Evolutionary conservation across 2,888 invertebrate species (phyloP).

Genomic region (Dicycla oo): DNA sequence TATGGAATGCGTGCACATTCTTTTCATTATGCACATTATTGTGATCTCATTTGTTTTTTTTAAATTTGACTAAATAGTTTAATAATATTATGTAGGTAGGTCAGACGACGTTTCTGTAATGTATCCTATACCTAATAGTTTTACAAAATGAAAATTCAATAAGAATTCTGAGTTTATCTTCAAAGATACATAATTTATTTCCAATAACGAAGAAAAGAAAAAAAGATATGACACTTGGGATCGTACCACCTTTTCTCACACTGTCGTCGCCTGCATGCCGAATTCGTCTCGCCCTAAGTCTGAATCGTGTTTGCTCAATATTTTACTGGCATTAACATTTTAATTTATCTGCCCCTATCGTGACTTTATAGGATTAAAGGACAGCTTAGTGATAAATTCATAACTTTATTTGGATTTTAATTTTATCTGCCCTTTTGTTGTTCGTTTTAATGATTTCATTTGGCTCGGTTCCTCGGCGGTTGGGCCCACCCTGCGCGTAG

Average conservation of each 20-base stretch:
- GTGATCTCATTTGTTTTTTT: not conserved
- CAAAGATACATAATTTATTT: not conserved
- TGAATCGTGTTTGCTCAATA: constrained; percentile 72
- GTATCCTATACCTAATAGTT: not conserved
- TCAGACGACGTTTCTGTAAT: no score
- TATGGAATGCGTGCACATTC: not conserved
- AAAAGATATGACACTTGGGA: constrained; percentile 16
- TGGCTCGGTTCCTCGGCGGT: constrained; percentile 29
- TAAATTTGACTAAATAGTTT: no score
- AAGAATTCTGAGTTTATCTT: not conserved
- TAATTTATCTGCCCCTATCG: constrained; percentile 71
- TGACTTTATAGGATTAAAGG: constrained; percentile 70
- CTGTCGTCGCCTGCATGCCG: constrained; percentile 68
- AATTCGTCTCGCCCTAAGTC: constrained; percentile 72
- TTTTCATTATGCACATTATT: not conserved
- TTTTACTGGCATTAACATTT: constrained; percentile 75
- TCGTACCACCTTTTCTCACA: constrained; percentile 63
- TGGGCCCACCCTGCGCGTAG: constrained; percentile 49
- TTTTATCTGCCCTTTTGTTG: constrained; percentile 63
- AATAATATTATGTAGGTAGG: no score
- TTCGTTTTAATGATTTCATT: constrained; percentile 61
- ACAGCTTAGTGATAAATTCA: constrained; percentile 72
- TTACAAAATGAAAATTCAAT: not conserved
- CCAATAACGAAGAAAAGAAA: constrained; percentile 5
- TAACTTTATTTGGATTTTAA: constrained; percentile 71